Evolutionary conservation across 2,113 vertebrate species (phyloP).

Genomic region (Ceyx margarethae): DNA sequence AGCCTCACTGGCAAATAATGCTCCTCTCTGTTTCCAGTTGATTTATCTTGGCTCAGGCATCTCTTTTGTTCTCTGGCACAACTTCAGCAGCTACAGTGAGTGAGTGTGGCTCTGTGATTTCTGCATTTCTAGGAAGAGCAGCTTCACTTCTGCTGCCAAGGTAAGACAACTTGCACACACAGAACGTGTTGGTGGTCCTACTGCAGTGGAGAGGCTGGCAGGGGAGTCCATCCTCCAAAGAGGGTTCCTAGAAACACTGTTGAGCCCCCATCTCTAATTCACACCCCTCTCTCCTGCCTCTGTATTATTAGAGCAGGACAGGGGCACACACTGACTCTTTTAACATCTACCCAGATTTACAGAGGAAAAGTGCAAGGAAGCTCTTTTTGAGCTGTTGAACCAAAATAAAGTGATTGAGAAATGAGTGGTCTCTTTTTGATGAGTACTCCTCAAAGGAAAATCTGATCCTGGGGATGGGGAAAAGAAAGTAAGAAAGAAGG

Average conservation of each 20-base stretch:
- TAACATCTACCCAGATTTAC: not conserved
- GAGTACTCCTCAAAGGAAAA: not conserved
- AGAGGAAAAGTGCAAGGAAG: not conserved
- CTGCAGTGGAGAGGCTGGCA: not conserved
- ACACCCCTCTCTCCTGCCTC: not conserved
- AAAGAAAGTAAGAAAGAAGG: not conserved
- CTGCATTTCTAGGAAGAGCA: not conserved
- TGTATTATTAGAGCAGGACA: not conserved
- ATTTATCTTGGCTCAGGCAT: not conserved
- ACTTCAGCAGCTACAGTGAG: not conserved
- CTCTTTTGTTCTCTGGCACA: slow-evolving; percentile 11
- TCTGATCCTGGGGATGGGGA: not conserved
- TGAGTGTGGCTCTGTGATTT: not conserved
- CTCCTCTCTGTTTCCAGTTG: not conserved
- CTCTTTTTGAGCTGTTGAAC: not conserved
- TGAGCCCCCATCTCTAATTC: not conserved
- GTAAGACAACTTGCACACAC: not conserved
- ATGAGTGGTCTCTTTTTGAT: not conserved
- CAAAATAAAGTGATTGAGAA: not conserved
- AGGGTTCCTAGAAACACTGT: not conserved
- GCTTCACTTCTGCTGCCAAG: not conserved
- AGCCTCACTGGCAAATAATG: not conserved
- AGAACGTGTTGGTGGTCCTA: not conserved
- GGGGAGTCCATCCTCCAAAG: accelerated
- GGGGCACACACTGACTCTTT: not conserved